Percentiles rank a stretch among this genome's conserved stretches.
These are phyloP conservation scores for Regulus satrapa DNA, from an alignment of 2,113 vertebrate genomes.

Conservation along the genomic window DNA sequence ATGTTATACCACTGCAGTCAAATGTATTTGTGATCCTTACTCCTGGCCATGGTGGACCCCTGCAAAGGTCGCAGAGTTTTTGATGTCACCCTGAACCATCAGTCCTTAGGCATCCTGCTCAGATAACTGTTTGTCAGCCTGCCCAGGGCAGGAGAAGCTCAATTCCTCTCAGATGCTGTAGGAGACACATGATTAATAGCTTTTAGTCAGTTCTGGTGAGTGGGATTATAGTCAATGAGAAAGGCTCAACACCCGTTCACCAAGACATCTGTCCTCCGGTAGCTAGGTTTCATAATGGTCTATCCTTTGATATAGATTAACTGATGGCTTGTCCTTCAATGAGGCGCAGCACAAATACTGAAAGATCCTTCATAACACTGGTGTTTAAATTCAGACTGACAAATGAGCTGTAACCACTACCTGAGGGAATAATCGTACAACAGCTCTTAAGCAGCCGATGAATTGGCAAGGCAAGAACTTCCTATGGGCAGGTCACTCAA, in stretches of 20 bases:
- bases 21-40: not conserved
- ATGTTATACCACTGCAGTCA: not conserved
- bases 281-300: not conserved
- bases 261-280: rapidly evolving
- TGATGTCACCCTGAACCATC: not conserved
- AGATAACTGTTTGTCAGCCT: not conserved
- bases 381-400: not conserved
- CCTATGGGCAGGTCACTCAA: not conserved
- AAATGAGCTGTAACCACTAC: not conserved
- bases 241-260: not conserved
- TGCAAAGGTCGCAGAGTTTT: not conserved
- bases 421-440: not conserved
- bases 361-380: not conserved
- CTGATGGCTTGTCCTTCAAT: not conserved
- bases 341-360: not conserved
- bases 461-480: not conserved
- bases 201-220: not conserved
- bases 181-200: not conserved
- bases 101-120: not conserved
- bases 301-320: not conserved
- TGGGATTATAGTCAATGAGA: not conserved
- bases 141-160: not conserved
- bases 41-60: not conserved
- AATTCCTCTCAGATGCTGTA: not conserved
- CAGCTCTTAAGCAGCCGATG: rapidly evolving